These are phyloP conservation scores for Phrynosoma blainvillii DNA, from an alignment of 2,113 vertebrate species.

Conservation along the genomic window DNA sequence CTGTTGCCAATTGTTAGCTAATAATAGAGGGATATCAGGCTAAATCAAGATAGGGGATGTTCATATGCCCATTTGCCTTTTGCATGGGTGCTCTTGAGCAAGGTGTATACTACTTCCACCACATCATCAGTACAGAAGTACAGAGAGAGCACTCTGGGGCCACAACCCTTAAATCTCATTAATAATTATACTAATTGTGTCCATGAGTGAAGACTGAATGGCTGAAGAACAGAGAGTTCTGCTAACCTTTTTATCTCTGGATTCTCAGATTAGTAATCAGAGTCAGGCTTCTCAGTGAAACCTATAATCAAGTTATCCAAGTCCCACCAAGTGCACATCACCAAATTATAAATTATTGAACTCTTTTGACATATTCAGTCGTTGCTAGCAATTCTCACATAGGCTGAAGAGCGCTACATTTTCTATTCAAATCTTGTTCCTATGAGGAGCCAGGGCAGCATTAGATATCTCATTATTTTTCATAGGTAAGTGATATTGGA, in stretches of 20 bases:
- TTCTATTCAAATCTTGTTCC: neutral
- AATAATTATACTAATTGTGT: conserved; percentile 37
- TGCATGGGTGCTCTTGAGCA: neutral
- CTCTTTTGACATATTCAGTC: conserved; percentile 17
- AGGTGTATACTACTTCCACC: neutral
- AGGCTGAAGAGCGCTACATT: conserved; percentile 18
- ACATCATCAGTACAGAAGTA: neutral
- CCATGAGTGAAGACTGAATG: neutral
- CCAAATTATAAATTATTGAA: conserved; percentile 32
- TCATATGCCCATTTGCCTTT: neutral
- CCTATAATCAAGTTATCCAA: conserved; percentile 33
- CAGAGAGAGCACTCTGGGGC: neutral
- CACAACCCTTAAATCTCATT: neutral
- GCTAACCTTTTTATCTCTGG: conserved; percentile 16
- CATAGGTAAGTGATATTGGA: neutral
- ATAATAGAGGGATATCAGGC: neutral
- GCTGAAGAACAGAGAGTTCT: neutral
- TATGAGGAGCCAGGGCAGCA: neutral
- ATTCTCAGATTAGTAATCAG: conserved; percentile 29
- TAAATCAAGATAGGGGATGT: neutral
- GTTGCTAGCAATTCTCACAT: neutral
- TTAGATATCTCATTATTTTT: conserved; percentile 13
- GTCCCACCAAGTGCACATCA: conserved; percentile 12
- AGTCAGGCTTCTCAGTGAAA: conserved; percentile 20
- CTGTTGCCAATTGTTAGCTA: neutral